These are phyloP conservation scores for Rugalucina vietnamica DNA, from an alignment of 2,888 invertebrate genomes.

Conservation along the genomic window DNA sequence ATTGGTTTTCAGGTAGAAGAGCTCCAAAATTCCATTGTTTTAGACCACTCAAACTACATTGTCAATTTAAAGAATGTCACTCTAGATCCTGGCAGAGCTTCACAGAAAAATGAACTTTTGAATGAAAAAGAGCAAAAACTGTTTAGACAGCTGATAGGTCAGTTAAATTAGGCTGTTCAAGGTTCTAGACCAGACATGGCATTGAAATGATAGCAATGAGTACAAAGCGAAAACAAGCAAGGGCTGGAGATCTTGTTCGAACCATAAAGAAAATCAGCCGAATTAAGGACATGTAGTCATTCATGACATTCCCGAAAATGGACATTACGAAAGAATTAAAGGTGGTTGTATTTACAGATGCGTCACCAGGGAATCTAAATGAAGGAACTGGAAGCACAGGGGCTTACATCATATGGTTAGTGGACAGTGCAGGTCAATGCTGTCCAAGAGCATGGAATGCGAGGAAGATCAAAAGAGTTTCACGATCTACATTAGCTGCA, in stretches of 20 bases:
- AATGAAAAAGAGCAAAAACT: constrained; percentile 3
- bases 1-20: constrained; percentile 38
- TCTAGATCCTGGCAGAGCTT: neutral
- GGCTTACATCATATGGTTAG: constrained; percentile 37
- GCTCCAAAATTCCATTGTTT: neutral
- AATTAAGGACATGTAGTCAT: constrained; percentile 35
- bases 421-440: constrained; percentile 27
- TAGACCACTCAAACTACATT: constrained; percentile 18
- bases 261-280: constrained; percentile 19
- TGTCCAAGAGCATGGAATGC: constrained; percentile 40
- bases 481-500: constrained; percentile 45
- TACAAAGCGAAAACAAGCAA: constrained; percentile 29
- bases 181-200: constrained; percentile 29
- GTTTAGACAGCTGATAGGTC: constrained; percentile 22
- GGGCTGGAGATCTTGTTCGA: constrained; percentile 23
- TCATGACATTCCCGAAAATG: constrained; percentile 31
- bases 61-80: neutral
- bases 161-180: constrained; percentile 41
- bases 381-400: constrained; percentile 44
- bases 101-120: constrained; percentile 11
- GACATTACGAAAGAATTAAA: neutral
- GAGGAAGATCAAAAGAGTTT: constrained; percentile 47
- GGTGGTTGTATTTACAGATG: constrained; percentile 34
- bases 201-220: constrained; percentile 44
- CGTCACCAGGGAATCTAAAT: constrained; percentile 44